Base-by-base conservation (phyloP, 2,113 vertebrate genomes). In the Dicerorhinus sumatrensis region DNA sequence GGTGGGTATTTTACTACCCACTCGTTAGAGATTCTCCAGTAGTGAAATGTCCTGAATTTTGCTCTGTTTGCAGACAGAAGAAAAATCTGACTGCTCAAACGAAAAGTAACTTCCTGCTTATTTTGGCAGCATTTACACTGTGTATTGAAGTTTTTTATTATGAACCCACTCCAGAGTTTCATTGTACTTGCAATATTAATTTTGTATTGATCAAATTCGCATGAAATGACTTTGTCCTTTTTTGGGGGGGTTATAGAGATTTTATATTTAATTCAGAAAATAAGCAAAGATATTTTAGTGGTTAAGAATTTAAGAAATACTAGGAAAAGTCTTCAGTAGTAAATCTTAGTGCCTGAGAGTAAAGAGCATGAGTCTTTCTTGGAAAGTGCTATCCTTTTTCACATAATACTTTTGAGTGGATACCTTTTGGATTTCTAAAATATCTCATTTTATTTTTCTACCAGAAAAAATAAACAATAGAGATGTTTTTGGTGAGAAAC, bases 11-110 rank as follows among this genome's bases (percentile, higher is more conserved):
- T 98, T 98, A 98, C 98, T 98, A 99, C 98, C 98, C 76, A 5
- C 92, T 99, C 98, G 98, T 99, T 98, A 99, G 97, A 98, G 97
- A 98, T 98, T 98, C 98, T 97, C 94, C 93, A 97, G 97, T 98
- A 96, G 96, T 94, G 98, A 98, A 99, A 98, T 98, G 98, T 98
- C 98, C 97, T 98, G 98, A 95, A 98, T 98, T 98, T 98, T 98
- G 96, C 98, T 96, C 94, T 98, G 95, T 98, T 98, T 95, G 97
- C 97, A 98, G 96, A 97, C 93, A 96, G 89, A 94, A 98, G 97
- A 97, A 98, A 98, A 98, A 98, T 97, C 94, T 94, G 96, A 97
- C 96, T 98, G 95, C 98, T 98, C 91, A 84, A 94, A 98, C 3
- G 90, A 94, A 93, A 98, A 98, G 97, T 98, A 97, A 95, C 89